Evolutionary conservation across 2,888 invertebrate species (phyloP), one percentile per base, ranked within the genome.

Genomic region (Ichneumoninae sp.): DNA sequence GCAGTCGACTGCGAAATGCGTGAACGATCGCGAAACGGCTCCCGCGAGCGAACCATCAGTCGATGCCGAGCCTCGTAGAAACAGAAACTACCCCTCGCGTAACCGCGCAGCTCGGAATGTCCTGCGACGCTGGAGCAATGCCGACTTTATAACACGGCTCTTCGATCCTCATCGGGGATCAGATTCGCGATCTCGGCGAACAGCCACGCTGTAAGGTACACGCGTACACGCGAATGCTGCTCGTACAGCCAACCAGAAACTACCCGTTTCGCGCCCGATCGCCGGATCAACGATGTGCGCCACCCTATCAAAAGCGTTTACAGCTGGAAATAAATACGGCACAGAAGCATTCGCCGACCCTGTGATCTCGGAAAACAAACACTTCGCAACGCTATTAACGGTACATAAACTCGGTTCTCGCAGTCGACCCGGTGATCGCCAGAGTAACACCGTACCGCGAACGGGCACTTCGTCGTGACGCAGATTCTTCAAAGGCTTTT

Each of bases 271-370:
- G 66, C 40, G 52, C 50, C 7, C 36, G 71, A 57, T 30, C 44
- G 65, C 40, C n/a, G 30, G 57, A 80, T 57, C 66, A 16, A 44
- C 66, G 36, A 47, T 60, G 50, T 57, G 52, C 3, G 68, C 57
- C 80, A 47, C 66, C 66, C 80, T 57, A 80, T 80, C 72, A 74
- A 65, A 57, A 50, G 44, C 65, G 44, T 80, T 80, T 74, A 72
- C 68, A 68, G 72, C 66, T 2, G 60, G 72, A 44, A 80, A 80
- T 74, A 74, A 80, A 68, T 68, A 68, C 54, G 16, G 57, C 57
- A 71, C 40, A 26, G 30, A 30, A 40, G 19, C 0, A 33, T 13
- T 30, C 33, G 19, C 8, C 36, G 13, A n/a, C 7, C 22, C 50
- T 75, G 40, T 54, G 62, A 22, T 52, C 16, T 22, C 36, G 16